Evolutionary conservation across 2,113 vertebrate genomes (phyloP).

Genomic region (Tiliqua scincoides): DNA sequence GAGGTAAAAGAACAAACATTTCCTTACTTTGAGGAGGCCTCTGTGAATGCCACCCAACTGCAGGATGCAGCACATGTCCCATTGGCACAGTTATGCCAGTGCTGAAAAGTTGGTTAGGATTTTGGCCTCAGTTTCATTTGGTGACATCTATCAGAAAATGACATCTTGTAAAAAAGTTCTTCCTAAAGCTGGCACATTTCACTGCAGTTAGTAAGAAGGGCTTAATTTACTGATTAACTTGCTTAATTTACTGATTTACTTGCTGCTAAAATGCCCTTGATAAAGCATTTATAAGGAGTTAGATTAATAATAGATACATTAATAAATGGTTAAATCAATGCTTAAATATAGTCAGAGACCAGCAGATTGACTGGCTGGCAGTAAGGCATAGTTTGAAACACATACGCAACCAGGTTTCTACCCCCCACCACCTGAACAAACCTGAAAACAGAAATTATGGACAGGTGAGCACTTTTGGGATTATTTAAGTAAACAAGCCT

Average conservation of each 20-base stretch:
- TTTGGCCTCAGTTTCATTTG: constrained; percentile 55
- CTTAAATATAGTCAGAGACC: neutral
- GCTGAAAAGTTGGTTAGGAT: no score
- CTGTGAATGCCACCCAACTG: no score
- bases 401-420: neutral
- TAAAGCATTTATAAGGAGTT: neutral
- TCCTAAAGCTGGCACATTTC: constrained; percentile 53
- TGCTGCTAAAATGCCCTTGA: neutral
- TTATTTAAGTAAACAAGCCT: neutral
- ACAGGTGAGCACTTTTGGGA: neutral
- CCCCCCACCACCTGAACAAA: neutral
- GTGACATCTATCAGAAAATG: constrained; percentile 56
- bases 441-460: neutral
- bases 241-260: neutral
- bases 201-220: constrained; percentile 37
- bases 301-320: constrained; percentile 9
- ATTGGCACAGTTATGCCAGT: no score
- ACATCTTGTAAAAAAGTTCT: constrained; percentile 49
- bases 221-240: neutral
- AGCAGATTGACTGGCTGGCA: neutral
- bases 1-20: no score
- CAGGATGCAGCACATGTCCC: no score
- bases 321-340: constrained; percentile 12
- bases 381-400: neutral
- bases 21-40: no score